A percentile compares a stretch with the other conserved stretches of the same genome.
Conservation (phyloP, 2,113 vertebrate genomes). For the Willisornis vidua region DNA sequence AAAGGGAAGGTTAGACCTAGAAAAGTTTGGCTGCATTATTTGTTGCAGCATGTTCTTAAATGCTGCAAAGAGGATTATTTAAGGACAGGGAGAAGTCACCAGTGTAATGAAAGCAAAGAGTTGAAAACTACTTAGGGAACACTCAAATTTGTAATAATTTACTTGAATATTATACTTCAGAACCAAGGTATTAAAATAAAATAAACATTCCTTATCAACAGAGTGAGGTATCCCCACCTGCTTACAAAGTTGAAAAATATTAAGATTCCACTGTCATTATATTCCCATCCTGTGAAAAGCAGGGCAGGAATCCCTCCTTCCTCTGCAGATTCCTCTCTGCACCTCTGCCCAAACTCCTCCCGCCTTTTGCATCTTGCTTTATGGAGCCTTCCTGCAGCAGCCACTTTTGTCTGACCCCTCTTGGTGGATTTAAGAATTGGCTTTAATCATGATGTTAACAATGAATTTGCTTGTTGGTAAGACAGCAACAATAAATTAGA, state of each 20-base stretch:
- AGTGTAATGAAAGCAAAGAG: neutral
- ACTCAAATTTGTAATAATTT: neutral
- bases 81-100: neutral
- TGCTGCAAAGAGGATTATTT: neutral
- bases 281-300: neutral
- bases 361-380: neutral
- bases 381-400: neutral
- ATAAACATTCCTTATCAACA: neutral
- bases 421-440: slow-evolving; percentile 5
- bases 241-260: neutral
- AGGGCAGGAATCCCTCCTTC: neutral
- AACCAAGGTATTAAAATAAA: neutral
- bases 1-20: neutral
- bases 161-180: neutral
- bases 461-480: neutral
- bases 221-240: neutral
- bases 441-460: neutral
- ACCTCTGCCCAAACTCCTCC: neutral
- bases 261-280: neutral
- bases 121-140: neutral
- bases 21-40: neutral
- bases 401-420: slow-evolving; percentile 40
- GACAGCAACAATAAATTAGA: neutral
- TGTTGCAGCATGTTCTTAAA: neutral
- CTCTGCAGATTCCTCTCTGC: neutral